Evolutionary conservation across 2,113 vertebrate genomes (phyloP).

Genomic region (Haplochromis burtoni): DNA sequence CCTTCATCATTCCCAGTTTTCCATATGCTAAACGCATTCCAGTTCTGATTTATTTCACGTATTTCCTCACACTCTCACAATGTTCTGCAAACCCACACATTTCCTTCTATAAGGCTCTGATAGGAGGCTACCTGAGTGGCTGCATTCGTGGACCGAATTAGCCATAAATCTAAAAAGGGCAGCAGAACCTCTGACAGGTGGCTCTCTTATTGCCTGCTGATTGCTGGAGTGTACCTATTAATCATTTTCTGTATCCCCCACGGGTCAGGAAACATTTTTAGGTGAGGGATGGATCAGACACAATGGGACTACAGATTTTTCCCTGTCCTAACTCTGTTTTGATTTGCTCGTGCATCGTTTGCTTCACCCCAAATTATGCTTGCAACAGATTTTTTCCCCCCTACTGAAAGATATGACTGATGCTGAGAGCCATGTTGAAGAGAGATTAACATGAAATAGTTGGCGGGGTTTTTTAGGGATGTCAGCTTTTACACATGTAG

Average conservation of each 20-base stretch:
- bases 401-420: neutral
- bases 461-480: neutral
- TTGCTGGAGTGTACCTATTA: slow-evolving; percentile 47
- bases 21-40: neutral
- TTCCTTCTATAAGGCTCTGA: slow-evolving; percentile 7
- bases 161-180: slow-evolving; percentile 48
- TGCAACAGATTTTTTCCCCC: neutral
- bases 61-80: neutral
- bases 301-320: slow-evolving; percentile 1
- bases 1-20: neutral
- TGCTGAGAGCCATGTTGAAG: neutral
- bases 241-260: slow-evolving; percentile 45
- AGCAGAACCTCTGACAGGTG: slow-evolving; percentile 42
- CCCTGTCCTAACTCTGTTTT: neutral
- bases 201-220: slow-evolving; percentile 45
- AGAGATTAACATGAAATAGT: neutral
- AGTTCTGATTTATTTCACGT: neutral
- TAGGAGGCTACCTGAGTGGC: neutral
- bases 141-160: slow-evolving; percentile 44
- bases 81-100: slow-evolving; percentile 10
- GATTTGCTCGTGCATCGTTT: neutral
- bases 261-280: neutral
- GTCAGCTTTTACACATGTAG: neutral
- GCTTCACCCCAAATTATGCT: neutral
- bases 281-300: neutral